phyloP scores from a whole-genome alignment of 2,113 vertebrate genomes.

The Neotoma lepida region DNA sequence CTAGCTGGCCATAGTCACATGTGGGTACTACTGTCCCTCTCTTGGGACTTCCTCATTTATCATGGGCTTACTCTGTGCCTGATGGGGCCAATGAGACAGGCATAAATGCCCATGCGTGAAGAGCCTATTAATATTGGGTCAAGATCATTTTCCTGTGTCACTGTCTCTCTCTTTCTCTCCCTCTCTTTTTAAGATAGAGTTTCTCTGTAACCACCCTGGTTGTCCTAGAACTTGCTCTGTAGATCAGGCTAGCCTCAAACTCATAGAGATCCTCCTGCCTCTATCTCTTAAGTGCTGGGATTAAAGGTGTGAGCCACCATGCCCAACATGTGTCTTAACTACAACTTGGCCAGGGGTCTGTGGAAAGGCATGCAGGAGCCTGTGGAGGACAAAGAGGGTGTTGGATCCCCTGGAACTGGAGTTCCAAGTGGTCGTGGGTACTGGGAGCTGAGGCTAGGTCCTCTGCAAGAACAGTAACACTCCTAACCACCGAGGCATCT shows the following conservation, averaged over 20 bases:
- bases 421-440: background rate
- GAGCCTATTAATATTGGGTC: background rate
- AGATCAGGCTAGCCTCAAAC: background rate
- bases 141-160: background rate
- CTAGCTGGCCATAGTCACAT: background rate
- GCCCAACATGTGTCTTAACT: background rate
- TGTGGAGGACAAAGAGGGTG: background rate
- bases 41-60: background rate
- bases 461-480: background rate
- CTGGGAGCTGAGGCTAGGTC: background rate
- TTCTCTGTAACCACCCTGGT: background rate
- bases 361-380: background rate
- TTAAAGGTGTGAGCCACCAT: no score
- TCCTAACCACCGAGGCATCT: background rate
- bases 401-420: background rate
- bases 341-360: background rate
- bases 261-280: background rate
- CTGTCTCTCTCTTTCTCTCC: background rate
- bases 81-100: accelerated
- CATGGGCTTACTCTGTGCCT: background rate
- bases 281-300: background rate
- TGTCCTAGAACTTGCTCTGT: background rate
- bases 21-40: background rate
- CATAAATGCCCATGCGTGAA: background rate
- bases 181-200: background rate